Evolutionary conservation across 2,113 vertebrate genomes (phyloP).

Genomic region (crab-eating macaque (Macaca fascicularis)): T2T-MFA8v1.1 NC_088389.1:19950001-19950500

Average conservation of each 20-base stretch:
- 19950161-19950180: neutral
- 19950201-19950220: neutral
- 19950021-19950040: no score
- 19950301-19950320: neutral
- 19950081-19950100: no score
- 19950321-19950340: neutral
- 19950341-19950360: accelerated
- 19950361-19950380: neutral
- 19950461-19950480: neutral
- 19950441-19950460: neutral
- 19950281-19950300: neutral
- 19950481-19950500: neutral
- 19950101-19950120: no score
- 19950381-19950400: neutral
- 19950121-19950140: no score
- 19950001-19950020: no score
- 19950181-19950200: neutral
- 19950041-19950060: no score
- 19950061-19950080: no score
- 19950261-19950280: neutral
- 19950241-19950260: neutral
- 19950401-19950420: neutral
- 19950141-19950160: no score
- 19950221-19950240: neutral
- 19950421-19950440: neutral